Percentiles rank a stretch among this genome's conserved stretches.
Conservation (phyloP, 2,888 invertebrate species). For the Linnaemya vulpina region DNA sequence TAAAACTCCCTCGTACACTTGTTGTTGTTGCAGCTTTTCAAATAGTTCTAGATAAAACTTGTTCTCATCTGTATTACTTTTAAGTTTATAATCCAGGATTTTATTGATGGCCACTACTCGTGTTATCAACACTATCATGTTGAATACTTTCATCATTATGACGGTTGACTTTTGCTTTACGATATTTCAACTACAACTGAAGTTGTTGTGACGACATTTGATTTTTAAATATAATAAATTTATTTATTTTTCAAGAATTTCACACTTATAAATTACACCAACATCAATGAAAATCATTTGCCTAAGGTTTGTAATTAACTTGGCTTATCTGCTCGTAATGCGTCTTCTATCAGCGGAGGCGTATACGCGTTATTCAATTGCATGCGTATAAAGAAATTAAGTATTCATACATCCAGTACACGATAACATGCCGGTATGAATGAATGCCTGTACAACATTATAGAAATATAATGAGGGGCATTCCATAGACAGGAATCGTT, state of each 20-base stretch:
- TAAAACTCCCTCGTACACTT: conserved; percentile 11
- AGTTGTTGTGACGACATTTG: not conserved
- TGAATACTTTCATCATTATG: conserved; percentile 1
- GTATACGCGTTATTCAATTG: conserved; percentile 26
- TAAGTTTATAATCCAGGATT: not conserved
- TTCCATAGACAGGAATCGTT: no score
- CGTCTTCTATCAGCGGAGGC: not conserved
- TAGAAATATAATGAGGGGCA: no score
- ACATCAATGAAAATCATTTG: conserved; percentile 7
- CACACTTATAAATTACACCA: not conserved
- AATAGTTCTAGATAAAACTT: conserved; percentile 26
- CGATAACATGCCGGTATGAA: no score
- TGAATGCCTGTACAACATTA: no score
- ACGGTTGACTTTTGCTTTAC: not conserved
- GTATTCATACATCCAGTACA: not conserved
- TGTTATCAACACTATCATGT: not conserved
- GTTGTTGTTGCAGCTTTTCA: conserved; percentile 5
- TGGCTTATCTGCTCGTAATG: not conserved
- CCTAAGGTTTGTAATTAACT: not conserved
- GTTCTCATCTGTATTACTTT: not conserved
- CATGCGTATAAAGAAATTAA: not conserved
- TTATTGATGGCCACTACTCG: not conserved
- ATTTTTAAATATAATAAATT: conserved; percentile 1
- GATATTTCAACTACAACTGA: not conserved
- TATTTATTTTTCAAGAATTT: not conserved